These are phyloP conservation scores for Stegophylla sp. DNA, from an alignment of 2,888 invertebrate genomes.

Conservation along the genomic window DNA sequence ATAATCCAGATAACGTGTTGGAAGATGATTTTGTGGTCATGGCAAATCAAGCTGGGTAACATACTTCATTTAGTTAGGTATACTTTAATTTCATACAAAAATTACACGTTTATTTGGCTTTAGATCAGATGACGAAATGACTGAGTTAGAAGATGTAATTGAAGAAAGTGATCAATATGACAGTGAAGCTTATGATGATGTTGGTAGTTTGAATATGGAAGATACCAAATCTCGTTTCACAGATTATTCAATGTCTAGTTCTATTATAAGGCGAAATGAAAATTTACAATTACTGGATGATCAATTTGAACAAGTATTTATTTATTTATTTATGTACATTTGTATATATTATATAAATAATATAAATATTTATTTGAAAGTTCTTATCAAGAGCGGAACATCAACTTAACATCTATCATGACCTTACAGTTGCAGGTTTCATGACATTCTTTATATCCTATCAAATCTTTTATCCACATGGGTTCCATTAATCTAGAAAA, in stretches of 20 bases:
- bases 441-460: too few relatives aligned
- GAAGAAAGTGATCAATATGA: slow-evolving; percentile 66
- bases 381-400: too few relatives aligned
- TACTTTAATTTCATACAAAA: background rate
- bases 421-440: too few relatives aligned
- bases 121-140: slow-evolving; percentile 62
- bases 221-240: slow-evolving; percentile 90
- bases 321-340: slow-evolving; percentile 14
- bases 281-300: slow-evolving; percentile 83
- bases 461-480: too few relatives aligned
- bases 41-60: slow-evolving; percentile 70
- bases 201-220: slow-evolving; percentile 67
- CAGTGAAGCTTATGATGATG: slow-evolving; percentile 66
- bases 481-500: too few relatives aligned
- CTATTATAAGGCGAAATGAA: slow-evolving; percentile 84
- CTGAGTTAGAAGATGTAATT: slow-evolving; percentile 64
- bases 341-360: too few relatives aligned
- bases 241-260: slow-evolving; percentile 91
- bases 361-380: too few relatives aligned
- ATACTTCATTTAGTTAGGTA: background rate
- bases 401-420: too few relatives aligned
- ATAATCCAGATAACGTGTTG: slow-evolving; percentile 80
- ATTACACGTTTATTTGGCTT: slow-evolving; percentile 7
- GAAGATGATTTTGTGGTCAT: slow-evolving; percentile 91
- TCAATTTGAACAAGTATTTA: slow-evolving; percentile 80